Evolutionary conservation across 2,797 vertebrate species (phyloP).

Genomic region (Alca torda): DNA sequence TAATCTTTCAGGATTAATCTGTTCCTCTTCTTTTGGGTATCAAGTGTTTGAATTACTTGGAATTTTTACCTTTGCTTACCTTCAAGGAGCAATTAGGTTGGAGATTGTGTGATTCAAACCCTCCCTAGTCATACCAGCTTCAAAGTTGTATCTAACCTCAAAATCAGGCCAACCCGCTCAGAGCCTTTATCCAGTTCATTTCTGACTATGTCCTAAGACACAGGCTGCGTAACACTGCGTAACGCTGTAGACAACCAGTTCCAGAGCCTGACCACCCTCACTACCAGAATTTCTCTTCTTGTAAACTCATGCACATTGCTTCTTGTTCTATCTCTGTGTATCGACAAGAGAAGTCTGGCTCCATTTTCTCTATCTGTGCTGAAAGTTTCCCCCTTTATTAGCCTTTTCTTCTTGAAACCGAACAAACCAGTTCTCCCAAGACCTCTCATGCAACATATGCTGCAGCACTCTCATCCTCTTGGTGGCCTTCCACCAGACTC

Average conservation of each 20-base stretch:
- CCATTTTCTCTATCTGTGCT: neutral
- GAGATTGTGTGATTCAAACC: neutral
- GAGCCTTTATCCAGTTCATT: neutral
- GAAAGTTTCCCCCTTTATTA: neutral
- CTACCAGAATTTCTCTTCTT: neutral
- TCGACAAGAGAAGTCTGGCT: neutral
- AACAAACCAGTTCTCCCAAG: neutral
- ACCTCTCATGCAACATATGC: neutral
- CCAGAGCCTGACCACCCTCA: neutral
- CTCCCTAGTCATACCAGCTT: neutral
- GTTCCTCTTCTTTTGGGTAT: neutral
- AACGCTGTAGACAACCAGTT: neutral
- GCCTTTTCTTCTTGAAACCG: neutral
- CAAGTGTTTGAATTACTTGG: neutral
- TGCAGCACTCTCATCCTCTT: neutral
- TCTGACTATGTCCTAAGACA: neutral
- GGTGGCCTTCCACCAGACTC: neutral
- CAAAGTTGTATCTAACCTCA: neutral
- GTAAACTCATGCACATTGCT: neutral
- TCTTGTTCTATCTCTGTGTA: neutral
- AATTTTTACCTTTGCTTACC: neutral
- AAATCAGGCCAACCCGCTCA: neutral
- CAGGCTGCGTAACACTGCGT: accelerated
- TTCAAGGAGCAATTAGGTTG: neutral
- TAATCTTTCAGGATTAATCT: neutral